These are phyloP conservation scores for Fundulus diaphanus DNA, from an alignment of 2,797 vertebrate species.

Conservation along the genomic window DNA sequence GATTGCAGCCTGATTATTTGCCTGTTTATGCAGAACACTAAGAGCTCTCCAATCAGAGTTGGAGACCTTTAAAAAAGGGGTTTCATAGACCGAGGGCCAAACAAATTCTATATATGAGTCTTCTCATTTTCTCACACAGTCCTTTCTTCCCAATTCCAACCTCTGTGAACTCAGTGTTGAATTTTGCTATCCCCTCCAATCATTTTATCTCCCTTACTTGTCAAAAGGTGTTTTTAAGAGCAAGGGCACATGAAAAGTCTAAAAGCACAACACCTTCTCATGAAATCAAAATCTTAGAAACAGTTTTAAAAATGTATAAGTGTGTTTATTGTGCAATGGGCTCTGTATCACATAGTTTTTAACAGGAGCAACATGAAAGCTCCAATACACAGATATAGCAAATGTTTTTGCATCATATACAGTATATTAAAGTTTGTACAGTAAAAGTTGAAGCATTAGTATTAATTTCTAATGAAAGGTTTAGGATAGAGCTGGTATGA, in stretches of 20 bases:
- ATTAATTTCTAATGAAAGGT: too few relatives aligned
- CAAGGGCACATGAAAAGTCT: conserved; percentile 58
- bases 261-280: not conserved
- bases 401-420: too few relatives aligned
- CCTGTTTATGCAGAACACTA: conserved; percentile 74
- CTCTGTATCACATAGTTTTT: too few relatives aligned
- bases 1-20: conserved; percentile 74
- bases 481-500: too few relatives aligned
- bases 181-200: conserved; percentile 45
- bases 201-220: conserved; percentile 62
- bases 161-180: conserved; percentile 54
- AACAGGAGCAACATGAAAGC: too few relatives aligned
- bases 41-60: conserved; percentile 79
- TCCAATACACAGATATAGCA: too few relatives aligned
- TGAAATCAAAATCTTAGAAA: not conserved
- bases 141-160: conserved; percentile 59
- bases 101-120: conserved; percentile 61
- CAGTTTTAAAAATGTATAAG: not conserved
- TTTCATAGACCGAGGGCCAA: conserved; percentile 65
- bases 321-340: too few relatives aligned
- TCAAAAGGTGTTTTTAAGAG: conserved; percentile 59
- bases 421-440: too few relatives aligned
- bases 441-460: too few relatives aligned
- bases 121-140: conserved; percentile 55
- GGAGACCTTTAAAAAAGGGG: conserved; percentile 68